These are phyloP conservation scores for Nixonia krombeini DNA, from an alignment of 1,140 invertebrate species.

Conservation along the genomic window DNA sequence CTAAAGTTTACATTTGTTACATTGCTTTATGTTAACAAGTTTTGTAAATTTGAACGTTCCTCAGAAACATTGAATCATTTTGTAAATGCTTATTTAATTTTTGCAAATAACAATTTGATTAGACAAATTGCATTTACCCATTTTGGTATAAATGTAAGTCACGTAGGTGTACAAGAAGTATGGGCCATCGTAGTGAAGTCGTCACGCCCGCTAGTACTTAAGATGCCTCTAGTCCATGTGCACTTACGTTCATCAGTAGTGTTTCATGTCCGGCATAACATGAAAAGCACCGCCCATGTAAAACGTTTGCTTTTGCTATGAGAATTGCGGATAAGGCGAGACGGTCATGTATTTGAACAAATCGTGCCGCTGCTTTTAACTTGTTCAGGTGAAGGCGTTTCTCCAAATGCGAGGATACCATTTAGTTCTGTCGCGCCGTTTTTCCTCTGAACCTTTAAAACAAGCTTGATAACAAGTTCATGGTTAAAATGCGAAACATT, in stretches of 20 bases:
- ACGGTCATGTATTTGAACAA: slow-evolving; percentile 26
- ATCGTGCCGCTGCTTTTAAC: slow-evolving; percentile 24
- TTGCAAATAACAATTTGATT: too few relatives aligned
- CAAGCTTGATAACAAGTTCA: too few relatives aligned
- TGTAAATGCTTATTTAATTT: too few relatives aligned
- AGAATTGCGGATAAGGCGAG: slow-evolving; percentile 21
- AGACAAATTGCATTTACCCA: too few relatives aligned
- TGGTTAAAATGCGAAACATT: too few relatives aligned
- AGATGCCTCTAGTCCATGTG: slow-evolving; percentile 1
- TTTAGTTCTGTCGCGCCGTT: background rate
- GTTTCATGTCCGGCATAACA: slow-evolving; percentile 18
- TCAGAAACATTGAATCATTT: too few relatives aligned
- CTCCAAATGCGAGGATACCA: slow-evolving; percentile 18
- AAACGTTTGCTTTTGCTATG: slow-evolving; percentile 5
- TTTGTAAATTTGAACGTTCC: too few relatives aligned
- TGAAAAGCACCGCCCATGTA: slow-evolving; percentile 19
- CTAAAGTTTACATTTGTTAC: too few relatives aligned
- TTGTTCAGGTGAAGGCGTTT: slow-evolving; percentile 21
- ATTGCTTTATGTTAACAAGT: too few relatives aligned
- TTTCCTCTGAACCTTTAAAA: too few relatives aligned
- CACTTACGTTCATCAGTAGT: slow-evolving; percentile 21
- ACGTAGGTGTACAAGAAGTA: background rate
- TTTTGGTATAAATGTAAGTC: background rate
- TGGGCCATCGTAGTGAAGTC: background rate
- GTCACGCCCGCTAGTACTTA: slow-evolving; percentile 16